phyloP scores from a whole-genome alignment of 1,140 invertebrate species.

The Rhopalosiphum maidis region DNA sequence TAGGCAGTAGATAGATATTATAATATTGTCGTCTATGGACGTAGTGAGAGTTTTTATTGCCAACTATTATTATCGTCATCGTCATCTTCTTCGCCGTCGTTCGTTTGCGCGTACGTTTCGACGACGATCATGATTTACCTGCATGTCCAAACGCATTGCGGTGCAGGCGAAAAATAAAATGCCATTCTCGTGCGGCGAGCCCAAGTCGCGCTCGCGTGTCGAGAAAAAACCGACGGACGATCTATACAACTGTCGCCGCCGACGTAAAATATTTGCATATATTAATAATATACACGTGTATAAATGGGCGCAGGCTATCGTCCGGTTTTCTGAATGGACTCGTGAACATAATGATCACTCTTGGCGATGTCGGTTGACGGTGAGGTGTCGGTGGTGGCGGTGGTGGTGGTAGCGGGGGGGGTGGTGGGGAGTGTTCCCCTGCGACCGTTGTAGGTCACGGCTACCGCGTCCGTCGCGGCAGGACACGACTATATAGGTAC shows the following conservation, averaged over 20 bases:
- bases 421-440: background rate
- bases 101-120: background rate
- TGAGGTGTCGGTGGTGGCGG: background rate
- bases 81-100: background rate
- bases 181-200: background rate
- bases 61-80: background rate
- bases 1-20: too few relatives aligned
- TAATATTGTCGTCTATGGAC: too few relatives aligned
- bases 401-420: background rate
- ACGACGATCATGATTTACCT: too few relatives aligned
- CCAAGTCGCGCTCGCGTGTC: background rate
- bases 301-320: background rate
- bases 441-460: constrained; percentile 43
- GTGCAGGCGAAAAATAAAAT: background rate
- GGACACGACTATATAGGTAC: background rate
- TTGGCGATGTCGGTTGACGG: background rate
- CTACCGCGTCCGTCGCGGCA: background rate
- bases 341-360: background rate
- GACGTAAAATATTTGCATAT: background rate
- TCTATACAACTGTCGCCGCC: background rate
- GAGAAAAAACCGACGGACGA: background rate
- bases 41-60: constrained; percentile 9
- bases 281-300: background rate
- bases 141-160: too few relatives aligned
- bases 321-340: background rate